These are phyloP conservation scores for Morphnarchus princeps DNA, from an alignment of 2,113 vertebrate genomes.

Conservation along the genomic window DNA sequence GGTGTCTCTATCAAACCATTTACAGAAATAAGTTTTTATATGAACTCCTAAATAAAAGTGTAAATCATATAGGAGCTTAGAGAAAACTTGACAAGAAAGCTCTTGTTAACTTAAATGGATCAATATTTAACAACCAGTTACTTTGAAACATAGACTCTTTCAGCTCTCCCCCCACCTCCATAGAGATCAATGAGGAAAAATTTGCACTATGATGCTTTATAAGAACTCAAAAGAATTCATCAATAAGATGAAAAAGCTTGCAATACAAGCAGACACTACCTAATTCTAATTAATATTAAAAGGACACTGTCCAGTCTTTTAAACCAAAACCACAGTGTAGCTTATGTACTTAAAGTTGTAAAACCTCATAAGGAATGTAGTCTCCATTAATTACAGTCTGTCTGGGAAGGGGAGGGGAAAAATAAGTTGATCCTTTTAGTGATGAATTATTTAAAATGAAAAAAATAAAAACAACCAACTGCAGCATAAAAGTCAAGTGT, in stretches of 20 bases:
- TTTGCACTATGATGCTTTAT: slow-evolving; percentile 8
- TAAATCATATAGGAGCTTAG: not conserved
- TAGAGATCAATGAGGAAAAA: slow-evolving; percentile 23
- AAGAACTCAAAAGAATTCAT: not conserved
- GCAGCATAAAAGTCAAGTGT: not conserved
- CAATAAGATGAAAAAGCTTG: not conserved
- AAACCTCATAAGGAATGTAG: not conserved
- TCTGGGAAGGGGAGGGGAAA: not conserved
- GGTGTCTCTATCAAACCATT: not conserved
- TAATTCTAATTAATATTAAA: slow-evolving; percentile 8
- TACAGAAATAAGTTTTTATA: slow-evolving; percentile 3
- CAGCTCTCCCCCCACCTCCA: not conserved
- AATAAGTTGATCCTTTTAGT: not conserved
- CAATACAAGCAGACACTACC: not conserved
- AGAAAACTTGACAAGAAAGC: not conserved
- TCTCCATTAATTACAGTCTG: not conserved
- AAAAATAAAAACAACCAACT: not conserved
- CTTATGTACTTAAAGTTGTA: not conserved
- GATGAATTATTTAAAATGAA: slow-evolving; percentile 14
- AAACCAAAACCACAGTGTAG: not conserved
- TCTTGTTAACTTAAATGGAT: not conserved
- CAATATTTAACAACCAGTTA: slow-evolving; percentile 1
- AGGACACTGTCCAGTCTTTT: not conserved
- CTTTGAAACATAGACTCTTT: not conserved
- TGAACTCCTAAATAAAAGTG: not conserved